Evolutionary conservation across 2,797 vertebrate genomes (phyloP), one percentile per base, ranked within the genome.

Genomic region (Choloepus didactylus): DNA sequence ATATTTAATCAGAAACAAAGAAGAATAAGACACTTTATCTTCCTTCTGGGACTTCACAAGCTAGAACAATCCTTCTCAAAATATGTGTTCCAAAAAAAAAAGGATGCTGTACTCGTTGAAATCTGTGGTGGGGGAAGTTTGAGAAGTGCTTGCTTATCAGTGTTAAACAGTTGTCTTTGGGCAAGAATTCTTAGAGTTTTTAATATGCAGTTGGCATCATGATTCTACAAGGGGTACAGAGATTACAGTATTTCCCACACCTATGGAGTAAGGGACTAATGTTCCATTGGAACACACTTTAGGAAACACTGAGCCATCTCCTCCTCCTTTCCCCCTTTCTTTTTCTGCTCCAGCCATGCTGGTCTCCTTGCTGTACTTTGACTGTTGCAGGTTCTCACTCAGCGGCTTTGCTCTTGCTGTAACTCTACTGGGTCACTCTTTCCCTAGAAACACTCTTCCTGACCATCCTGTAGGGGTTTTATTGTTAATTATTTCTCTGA

Each of bases 51-150:
- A 75, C 19, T 86, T 91, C 67, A 85, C 27, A 70, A n/a, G 27
- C 35, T 88, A 59, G 83, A 91, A 67, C 9, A 19, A n/a, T 62
- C 19, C 88, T 80, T 88, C 25, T 73, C 15, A 80, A 91, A 87
- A 38, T 41, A 4, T 56, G 31, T 82, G 25, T 66, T 83, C 62
- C 27, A 38, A 67, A 77, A 75, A 77, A 75, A 69, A 25, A 15
- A 41, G 21, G 38, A 6, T 81, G 16, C 7, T 64, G 12, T 0
- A n/a, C 70, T 11, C 16, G 41, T 67, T 54, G 64, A 85, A 25
- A 81, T 19, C 27, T 49, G 21, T 66, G 60, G 23, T 54, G 6
- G 21, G 44, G 27, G 62, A 76, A 49, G 44, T 31, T 9, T 75
- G 66, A 80, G 69, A 70, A 46, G 38, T n/a, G 59, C 5, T 41